Percentiles rank a stretch among this genome's conserved stretches.
phyloP scores from a whole-genome alignment of 2,113 vertebrate genomes.

The Mystacornis crossleyi region DNA sequence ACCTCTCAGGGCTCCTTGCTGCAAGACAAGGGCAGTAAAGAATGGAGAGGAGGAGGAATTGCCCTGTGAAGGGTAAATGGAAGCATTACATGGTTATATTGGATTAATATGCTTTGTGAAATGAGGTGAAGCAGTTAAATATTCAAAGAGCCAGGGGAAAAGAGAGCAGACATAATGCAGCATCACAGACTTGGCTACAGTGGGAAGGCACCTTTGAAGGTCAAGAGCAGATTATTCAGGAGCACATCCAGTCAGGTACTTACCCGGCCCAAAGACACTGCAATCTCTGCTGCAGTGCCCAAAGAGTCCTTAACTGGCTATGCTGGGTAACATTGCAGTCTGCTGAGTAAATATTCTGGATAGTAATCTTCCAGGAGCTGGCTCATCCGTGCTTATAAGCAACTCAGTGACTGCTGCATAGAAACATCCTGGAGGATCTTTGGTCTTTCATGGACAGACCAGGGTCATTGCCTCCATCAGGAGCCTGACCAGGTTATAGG shows the following conservation, averaged over 20 bases:
- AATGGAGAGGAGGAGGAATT: background rate
- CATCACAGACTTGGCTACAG: background rate
- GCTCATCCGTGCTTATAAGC: background rate
- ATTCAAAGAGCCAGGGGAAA: background rate
- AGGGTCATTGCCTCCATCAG: background rate
- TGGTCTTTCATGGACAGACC: background rate
- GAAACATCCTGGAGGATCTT: background rate
- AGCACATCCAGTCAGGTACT: fast-evolving
- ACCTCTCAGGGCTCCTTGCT: background rate
- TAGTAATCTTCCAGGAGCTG: background rate
- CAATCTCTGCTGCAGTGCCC: background rate
- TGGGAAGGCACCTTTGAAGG: background rate
- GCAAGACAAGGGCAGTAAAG: background rate
- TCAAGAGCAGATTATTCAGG: background rate
- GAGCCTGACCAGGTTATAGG: background rate
- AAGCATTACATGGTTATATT: background rate
- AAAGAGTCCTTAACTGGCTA: background rate
- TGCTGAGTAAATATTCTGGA: background rate
- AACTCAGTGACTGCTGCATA: background rate
- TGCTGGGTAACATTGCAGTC: background rate
- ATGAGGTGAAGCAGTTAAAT: background rate
- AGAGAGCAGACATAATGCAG: background rate
- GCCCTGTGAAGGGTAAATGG: background rate
- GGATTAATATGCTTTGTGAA: background rate
- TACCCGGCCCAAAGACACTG: background rate